Percentiles rank a stretch among this genome's conserved stretches.
These are phyloP conservation scores for Antitype chi DNA, from an alignment of 2,888 invertebrate genomes.

Conservation along the genomic window DNA sequence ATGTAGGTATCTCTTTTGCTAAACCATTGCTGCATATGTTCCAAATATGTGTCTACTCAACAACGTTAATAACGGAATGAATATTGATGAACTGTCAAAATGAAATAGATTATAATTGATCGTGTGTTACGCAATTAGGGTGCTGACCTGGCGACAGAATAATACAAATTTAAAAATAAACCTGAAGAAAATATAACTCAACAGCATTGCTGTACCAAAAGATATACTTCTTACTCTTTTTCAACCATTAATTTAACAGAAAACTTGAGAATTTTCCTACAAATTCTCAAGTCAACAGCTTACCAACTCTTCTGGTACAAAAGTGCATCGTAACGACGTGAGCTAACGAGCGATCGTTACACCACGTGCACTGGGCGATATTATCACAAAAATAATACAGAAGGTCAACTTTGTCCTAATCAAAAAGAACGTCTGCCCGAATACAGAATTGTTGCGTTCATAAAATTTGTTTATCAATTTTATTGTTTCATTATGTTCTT, in stretches of 20 bases:
- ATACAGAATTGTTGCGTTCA: too few relatives aligned
- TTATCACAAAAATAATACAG: slow-evolving; percentile 22
- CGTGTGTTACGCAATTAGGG: too few relatives aligned
- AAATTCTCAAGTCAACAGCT: slow-evolving; percentile 59
- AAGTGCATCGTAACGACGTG: slow-evolving; percentile 68
- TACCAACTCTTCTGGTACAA: slow-evolving; percentile 51
- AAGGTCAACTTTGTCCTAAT: neutral
- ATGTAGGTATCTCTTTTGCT: too few relatives aligned
- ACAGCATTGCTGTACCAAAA: neutral
- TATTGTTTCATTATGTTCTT: too few relatives aligned
- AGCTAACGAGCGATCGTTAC: slow-evolving; percentile 72
- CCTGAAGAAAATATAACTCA: neutral
- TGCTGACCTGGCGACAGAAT: too few relatives aligned
- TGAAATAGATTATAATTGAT: too few relatives aligned
- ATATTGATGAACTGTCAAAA: too few relatives aligned
- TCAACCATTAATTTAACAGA: slow-evolving; percentile 12
- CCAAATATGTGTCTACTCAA: too few relatives aligned
- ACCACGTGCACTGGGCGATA: slow-evolving; percentile 60
- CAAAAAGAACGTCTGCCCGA: too few relatives aligned
- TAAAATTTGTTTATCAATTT: too few relatives aligned
- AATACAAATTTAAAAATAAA: neutral
- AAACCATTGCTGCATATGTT: too few relatives aligned
- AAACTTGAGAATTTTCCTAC: slow-evolving; percentile 30
- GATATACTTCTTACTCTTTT: neutral
- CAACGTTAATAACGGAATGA: too few relatives aligned